Conservation (phyloP, 2,113 vertebrate genomes). For the Fregata magnificens region DNA sequence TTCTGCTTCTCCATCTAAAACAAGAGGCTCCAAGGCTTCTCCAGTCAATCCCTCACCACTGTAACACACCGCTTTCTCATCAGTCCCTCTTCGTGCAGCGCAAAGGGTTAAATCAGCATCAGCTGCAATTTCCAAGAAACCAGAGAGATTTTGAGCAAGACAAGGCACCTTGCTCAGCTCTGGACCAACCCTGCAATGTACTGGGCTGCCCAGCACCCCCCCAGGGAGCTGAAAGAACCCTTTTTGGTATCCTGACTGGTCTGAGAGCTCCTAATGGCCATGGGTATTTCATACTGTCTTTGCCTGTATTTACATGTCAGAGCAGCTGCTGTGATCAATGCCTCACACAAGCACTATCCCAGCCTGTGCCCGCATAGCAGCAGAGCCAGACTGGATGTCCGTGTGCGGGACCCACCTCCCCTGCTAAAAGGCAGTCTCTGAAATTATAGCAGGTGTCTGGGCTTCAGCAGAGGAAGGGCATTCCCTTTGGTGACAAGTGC, state of each 20-base stretch:
- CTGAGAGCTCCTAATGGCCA: neutral
- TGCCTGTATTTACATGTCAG: neutral
- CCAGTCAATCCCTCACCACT: rapidly evolving
- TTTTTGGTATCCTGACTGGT: neutral
- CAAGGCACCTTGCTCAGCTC: neutral
- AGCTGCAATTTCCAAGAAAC: neutral
- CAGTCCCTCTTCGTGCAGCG: neutral
- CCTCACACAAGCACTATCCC: neutral
- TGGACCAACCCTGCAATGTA: neutral
- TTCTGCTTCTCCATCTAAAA: neutral
- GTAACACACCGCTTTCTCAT: neutral
- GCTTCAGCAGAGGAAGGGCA: neutral
- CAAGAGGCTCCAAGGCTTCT: neutral
- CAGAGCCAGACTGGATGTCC: neutral
- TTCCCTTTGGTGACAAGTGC: neutral
- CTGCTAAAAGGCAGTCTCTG: neutral
- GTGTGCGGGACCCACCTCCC: neutral
- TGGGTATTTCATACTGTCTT: neutral
- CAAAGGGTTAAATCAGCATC: neutral
- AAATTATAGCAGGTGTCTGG: rapidly evolving
- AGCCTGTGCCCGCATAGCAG: neutral
- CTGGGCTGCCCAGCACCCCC: neutral
- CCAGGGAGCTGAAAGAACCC: neutral
- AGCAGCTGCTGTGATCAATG: neutral
- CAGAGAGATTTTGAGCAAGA: neutral